Conservation (phyloP, 92 coral and sea anemone species). For the Porites lobata region DNA sequence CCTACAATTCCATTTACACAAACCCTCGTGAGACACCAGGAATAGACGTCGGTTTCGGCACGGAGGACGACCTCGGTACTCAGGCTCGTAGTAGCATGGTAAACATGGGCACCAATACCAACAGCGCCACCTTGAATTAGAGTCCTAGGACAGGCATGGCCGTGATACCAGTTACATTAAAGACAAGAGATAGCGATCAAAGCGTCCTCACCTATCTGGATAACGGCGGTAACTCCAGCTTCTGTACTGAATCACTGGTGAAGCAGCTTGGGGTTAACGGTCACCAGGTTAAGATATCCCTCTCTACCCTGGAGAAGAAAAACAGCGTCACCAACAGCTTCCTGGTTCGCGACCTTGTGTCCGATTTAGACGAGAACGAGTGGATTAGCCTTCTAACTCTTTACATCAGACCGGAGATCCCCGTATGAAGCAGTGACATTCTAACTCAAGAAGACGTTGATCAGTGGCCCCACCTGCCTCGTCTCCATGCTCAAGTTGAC, state of each 20-base stretch:
- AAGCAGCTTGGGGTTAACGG: slow-evolving; percentile 46
- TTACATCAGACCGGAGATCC: slow-evolving; percentile 37
- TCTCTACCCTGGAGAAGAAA: slow-evolving; percentile 37
- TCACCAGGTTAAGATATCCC: slow-evolving; percentile 31
- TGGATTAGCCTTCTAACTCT: not conserved
- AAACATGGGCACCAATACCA: not conserved
- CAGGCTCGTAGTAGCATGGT: slow-evolving; percentile 1
- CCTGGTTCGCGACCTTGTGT: slow-evolving; percentile 26
- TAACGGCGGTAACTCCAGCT: slow-evolving; percentile 50
- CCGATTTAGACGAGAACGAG: not conserved
- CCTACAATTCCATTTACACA: not conserved
- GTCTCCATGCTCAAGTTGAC: slow-evolving; percentile 31
- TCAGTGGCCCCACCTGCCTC: slow-evolving; percentile 52
- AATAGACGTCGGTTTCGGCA: not conserved
- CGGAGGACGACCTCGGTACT: not conserved
- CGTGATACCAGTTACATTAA: slow-evolving; percentile 55
- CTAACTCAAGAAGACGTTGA: slow-evolving; percentile 33
- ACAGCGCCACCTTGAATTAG: not conserved
- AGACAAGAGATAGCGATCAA: slow-evolving; percentile 9
- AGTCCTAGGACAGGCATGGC: slow-evolving; percentile 34
- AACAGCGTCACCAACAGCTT: slow-evolving; percentile 25
- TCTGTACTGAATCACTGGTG: slow-evolving; percentile 35
- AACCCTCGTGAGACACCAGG: not conserved
- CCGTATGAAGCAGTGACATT: slow-evolving; percentile 22
- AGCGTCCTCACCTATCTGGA: slow-evolving; percentile 44